phyloP scores from a whole-genome alignment of 2,888 invertebrate species.

The Helicoverpa assulta region DNA sequence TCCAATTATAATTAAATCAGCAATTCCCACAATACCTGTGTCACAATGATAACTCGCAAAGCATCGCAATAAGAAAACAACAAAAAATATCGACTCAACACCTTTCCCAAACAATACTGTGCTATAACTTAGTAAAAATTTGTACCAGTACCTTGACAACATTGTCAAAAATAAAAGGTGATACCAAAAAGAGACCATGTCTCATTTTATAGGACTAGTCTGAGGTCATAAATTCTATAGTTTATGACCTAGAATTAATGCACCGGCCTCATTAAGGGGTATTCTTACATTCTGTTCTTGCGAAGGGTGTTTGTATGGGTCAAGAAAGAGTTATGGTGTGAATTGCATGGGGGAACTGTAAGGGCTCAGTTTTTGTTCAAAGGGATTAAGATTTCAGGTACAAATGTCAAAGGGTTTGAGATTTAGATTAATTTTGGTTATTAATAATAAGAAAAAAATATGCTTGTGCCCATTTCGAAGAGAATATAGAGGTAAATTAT shows the following conservation, averaged over 20 bases:
- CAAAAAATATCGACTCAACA: constrained; percentile 63
- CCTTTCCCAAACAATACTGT: constrained; percentile 62
- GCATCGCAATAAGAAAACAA: constrained; percentile 2
- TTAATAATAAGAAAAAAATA: constrained; percentile 5
- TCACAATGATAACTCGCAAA: not conserved
- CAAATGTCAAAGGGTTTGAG: constrained; percentile 30
- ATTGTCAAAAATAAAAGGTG: constrained; percentile 79
- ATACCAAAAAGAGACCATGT: constrained; percentile 82
- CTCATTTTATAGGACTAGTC: constrained; percentile 87
- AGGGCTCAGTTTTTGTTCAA: constrained; percentile 63
- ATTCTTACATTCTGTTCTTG: constrained; percentile 77
- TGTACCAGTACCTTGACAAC: constrained; percentile 84
- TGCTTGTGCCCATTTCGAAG: not conserved
- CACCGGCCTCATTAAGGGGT: constrained; percentile 86
- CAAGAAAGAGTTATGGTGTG: constrained; percentile 88
- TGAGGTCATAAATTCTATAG: constrained; percentile 82
- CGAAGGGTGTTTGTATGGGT: constrained; percentile 84
- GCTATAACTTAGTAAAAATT: constrained; percentile 76
- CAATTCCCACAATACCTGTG: not conserved
- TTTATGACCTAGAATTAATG: constrained; percentile 89
- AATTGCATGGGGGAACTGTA: constrained; percentile 73
- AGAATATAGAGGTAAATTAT: not conserved
- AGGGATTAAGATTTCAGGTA: constrained; percentile 64
- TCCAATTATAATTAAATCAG: not conserved
- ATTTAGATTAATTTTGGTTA: constrained; percentile 14